Conservation (phyloP, 2,888 invertebrate species). For the Rotaria socialis region DNA sequence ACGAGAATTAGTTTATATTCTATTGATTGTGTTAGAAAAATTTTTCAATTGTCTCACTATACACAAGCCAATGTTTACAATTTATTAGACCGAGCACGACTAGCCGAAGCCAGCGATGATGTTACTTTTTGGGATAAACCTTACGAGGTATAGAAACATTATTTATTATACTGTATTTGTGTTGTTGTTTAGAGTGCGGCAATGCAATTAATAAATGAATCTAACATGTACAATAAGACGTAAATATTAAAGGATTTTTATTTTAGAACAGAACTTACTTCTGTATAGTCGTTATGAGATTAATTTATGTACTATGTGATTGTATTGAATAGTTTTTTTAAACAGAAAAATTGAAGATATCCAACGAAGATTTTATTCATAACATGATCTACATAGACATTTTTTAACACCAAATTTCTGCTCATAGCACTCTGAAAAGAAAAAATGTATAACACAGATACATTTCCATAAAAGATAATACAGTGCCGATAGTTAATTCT, state of each 20-base stretch:
- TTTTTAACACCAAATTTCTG: too few species aligned
- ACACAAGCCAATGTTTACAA: background rate
- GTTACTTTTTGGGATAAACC: background rate
- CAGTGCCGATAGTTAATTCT: too few species aligned
- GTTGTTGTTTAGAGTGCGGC: background rate
- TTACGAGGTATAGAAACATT: background rate
- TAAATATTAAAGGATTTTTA: background rate
- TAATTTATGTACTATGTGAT: too few species aligned
- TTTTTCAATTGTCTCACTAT: background rate
- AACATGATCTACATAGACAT: too few species aligned
- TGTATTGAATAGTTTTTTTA: too few species aligned
- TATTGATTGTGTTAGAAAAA: constrained; percentile 34
- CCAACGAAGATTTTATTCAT: too few species aligned
- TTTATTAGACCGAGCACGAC: constrained; percentile 19
- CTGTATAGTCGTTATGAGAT: too few species aligned
- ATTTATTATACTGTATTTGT: background rate
- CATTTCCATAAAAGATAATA: too few species aligned
- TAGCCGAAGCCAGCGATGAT: constrained; percentile 25
- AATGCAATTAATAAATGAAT: background rate
- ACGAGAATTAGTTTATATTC: background rate
- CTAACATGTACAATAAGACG: background rate
- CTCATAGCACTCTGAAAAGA: too few species aligned
- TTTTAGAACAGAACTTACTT: too few species aligned
- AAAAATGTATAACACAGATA: too few species aligned
- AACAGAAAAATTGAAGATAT: too few species aligned